Base-by-base conservation (phyloP, 53 echinoderm and acorn worm genomes). In the Zoroaster sp. region DNA sequence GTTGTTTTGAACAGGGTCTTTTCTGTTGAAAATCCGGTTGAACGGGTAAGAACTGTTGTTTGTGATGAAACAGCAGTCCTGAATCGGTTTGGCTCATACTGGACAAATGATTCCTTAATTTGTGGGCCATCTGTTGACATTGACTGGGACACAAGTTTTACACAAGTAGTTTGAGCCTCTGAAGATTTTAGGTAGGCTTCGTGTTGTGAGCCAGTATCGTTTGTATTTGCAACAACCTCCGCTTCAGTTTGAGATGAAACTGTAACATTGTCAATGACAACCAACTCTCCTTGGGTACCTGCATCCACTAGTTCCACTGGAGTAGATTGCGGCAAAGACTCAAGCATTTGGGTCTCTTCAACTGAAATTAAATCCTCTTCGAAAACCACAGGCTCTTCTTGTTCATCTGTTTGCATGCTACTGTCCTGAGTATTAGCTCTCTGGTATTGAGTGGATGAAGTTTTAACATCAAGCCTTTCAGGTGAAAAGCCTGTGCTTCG, bases 61-160 rank as follows among this genome's bases (percentile, higher is more conserved):
- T 85, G 85, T 69, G n/a, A 69, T 1, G 72, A 85, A 25, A 23
- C 72, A 21, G 40, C 33, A 5, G 71, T 35, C 31, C 70, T 41
- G 83, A 77, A 88, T 34, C 77, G 82, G 8, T 75, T 49, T 17
- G 88, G 42, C 40, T 92, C 92, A 69, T 88, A 92, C 59, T 92
- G 92, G 8, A 46, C 83, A 13, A 75, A 74, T 8, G 92, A 92
- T 6, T 81, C 74, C 31, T 66, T 78, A 4, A 83, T 68, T 32
- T 83, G 83, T 28, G 92, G 59, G 21, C 74, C 83, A 69, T 82
- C 88, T 46, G 81, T 77, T 21, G 83, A 88, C 6, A 88, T 73
- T 11, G 74, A 35, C 3, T 35, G 54, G 40, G 59, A 35, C 7
- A 54, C 65, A n/a, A 55, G 36, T 18, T 63, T 87, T 4, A 91